Evolutionary conservation across 2,797 vertebrate genomes (phyloP), one percentile per base, ranked within the genome.

Genomic region (Arremon brunneinucha): DNA sequence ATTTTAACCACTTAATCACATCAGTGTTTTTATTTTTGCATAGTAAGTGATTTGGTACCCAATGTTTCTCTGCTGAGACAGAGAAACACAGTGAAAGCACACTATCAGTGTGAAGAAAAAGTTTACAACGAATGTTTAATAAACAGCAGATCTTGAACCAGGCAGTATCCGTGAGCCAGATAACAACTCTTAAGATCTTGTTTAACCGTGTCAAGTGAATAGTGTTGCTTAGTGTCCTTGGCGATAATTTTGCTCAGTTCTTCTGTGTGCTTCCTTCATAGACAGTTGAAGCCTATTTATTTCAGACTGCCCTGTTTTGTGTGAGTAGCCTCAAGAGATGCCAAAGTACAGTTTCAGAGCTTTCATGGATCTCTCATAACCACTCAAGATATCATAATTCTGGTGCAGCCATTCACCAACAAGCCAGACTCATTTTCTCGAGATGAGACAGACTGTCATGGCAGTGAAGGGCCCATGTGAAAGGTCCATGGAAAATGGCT

Each of bases 1-100:
- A 78, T 72, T 94, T 83, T 70, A 67, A 37, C 23, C 37, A 85
- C 49, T 81, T 79, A 37, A 67, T 77, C 37, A 69, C 57, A 59
- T 68, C 39, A 65, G 22, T 59, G 18, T 76, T 86, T 78, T 78
- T 8, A 50, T 63, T 92, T 79, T 52, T 83, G 63, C 17, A 2
- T 26, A 28, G 28, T 55, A 60, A 79, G 53, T 86, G 47, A 56
- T 91, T 83, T 93, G 53, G 50, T 62, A 71, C 41, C 27, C 26
- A 37, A 8, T 72, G 55, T 87, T 92, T 80, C 47, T 85, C 63
- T 85, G 47, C 47, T 0, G 3, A 83, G 77, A 56, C 41, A 82
- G 16, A 39, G 37, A 39, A 39, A 39, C 37, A 39, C 22, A 70
- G 28, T 67, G 44, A 70, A 94, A 88, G 62, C 63, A 78, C 23